Conservation (phyloP, 1,140 invertebrate species). For the Anagrus nilaparvatae region DNA sequence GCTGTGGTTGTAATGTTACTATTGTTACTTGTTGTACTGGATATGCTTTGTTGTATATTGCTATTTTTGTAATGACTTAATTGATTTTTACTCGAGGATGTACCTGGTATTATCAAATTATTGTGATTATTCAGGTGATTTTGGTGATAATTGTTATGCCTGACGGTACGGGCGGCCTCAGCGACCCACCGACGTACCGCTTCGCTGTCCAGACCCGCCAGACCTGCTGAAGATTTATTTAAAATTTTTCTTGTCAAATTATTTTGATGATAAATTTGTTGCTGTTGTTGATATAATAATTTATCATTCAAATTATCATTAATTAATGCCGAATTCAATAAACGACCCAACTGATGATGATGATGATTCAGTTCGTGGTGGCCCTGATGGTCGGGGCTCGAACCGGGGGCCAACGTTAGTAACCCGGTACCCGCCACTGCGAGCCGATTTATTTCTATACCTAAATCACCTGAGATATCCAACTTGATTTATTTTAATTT, state of each 20-base stretch:
- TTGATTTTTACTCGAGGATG: neutral
- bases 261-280: neutral
- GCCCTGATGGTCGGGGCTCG: slow-evolving; percentile 27
- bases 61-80: neutral
- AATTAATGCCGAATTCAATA: no score
- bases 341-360: neutral
- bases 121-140: slow-evolving; percentile 26
- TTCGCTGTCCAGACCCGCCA: slow-evolving; percentile 42
- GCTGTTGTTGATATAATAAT: neutral
- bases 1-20: slow-evolving; percentile 15
- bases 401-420: slow-evolving; percentile 35
- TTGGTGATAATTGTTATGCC: slow-evolving; percentile 15
- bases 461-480: no score
- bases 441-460: no score
- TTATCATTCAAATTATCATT: no score
- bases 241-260: no score
- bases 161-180: slow-evolving; percentile 38
- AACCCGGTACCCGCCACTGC: slow-evolving; percentile 42
- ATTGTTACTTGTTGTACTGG: slow-evolving; percentile 12
- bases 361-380: slow-evolving; percentile 13
- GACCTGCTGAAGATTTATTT: slow-evolving; percentile 32
- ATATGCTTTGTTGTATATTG: neutral
- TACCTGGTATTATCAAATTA: neutral
- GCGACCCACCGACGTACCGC: slow-evolving; percentile 41
- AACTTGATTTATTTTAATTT: no score